These are phyloP conservation scores for Mechanitis messenoides DNA, from an alignment of 2,888 invertebrate species.

Conservation along the genomic window DNA sequence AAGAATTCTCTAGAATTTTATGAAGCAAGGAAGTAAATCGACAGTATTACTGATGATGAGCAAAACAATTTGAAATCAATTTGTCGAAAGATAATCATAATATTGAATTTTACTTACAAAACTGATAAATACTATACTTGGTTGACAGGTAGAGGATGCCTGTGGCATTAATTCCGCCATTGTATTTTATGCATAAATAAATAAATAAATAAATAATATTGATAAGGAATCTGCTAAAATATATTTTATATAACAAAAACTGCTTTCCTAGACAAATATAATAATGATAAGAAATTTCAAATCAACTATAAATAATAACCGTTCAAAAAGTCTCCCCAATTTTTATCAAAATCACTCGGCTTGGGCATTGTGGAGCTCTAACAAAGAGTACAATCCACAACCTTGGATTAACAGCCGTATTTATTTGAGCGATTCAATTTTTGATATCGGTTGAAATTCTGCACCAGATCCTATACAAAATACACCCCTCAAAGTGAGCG, in stretches of 20 bases:
- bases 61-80: too few relatives aligned
- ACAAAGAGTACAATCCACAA: slow-evolving; percentile 36
- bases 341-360: slow-evolving; percentile 19
- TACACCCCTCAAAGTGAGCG: slow-evolving; percentile 47
- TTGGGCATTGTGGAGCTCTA: slow-evolving; percentile 35
- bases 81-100: too few relatives aligned
- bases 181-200: neutral
- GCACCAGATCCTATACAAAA: slow-evolving; percentile 46
- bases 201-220: neutral
- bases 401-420: slow-evolving; percentile 39
- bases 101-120: too few relatives aligned
- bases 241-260: neutral
- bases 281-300: slow-evolving; percentile 3
- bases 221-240: neutral
- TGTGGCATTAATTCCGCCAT: neutral
- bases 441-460: slow-evolving; percentile 42
- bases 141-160: too few relatives aligned
- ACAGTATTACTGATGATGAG: too few relatives aligned
- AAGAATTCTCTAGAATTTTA: slow-evolving; percentile 8
- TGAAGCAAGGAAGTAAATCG: slow-evolving; percentile 6
- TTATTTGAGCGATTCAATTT: slow-evolving; percentile 40
- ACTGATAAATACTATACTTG: too few relatives aligned
- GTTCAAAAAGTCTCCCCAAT: neutral
- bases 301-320: slow-evolving; percentile 1
- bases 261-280: neutral